A percentile compares a stretch with the other conserved stretches of the same genome.
phyloP scores from a whole-genome alignment of 1,140 invertebrate genomes.

The Plodia interpunctella region DNA sequence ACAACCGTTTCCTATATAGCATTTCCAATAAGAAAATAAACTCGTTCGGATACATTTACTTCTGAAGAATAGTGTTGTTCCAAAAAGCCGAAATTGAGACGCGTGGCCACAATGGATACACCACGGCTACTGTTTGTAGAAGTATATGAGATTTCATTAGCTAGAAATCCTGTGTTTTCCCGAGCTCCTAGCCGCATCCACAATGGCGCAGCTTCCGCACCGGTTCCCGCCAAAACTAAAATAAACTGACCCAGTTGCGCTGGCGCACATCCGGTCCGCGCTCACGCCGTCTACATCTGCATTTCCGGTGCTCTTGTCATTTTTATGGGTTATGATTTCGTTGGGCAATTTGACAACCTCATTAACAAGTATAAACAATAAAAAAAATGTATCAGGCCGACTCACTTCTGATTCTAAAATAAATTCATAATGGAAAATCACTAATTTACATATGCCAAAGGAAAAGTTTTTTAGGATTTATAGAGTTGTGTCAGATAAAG shows the following conservation, averaged over 20 bases:
- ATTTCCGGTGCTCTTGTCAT: constrained; percentile 71
- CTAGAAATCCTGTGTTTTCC: constrained; percentile 69
- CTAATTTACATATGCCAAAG: not conserved
- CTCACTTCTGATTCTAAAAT: constrained; percentile 10
- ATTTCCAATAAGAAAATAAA: too few species aligned
- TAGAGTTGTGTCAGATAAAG: not conserved
- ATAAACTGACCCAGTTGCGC: constrained; percentile 73
- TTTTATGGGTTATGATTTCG: constrained; percentile 66
- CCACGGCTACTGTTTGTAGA: constrained; percentile 36
- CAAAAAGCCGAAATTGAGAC: constrained; percentile 13
- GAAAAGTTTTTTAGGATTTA: constrained; percentile 8
- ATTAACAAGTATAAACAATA: not conserved
- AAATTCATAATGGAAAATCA: not conserved
- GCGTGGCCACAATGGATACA: not conserved
- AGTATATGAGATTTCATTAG: constrained; percentile 61
- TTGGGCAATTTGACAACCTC: constrained; percentile 21
- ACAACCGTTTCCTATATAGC: not conserved
- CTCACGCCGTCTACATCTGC: constrained; percentile 43
- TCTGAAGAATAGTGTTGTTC: constrained; percentile 40
- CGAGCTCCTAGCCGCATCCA: constrained; percentile 65
- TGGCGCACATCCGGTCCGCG: constrained; percentile 62
- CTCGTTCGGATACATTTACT: constrained; percentile 38
- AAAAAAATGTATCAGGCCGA: constrained; percentile 17
- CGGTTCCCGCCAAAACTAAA: constrained; percentile 75
- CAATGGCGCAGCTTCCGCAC: constrained; percentile 71